These are phyloP conservation scores for Lasioglossum baleicum DNA, from an alignment of 1,140 invertebrate species.

Conservation along the genomic window DNA sequence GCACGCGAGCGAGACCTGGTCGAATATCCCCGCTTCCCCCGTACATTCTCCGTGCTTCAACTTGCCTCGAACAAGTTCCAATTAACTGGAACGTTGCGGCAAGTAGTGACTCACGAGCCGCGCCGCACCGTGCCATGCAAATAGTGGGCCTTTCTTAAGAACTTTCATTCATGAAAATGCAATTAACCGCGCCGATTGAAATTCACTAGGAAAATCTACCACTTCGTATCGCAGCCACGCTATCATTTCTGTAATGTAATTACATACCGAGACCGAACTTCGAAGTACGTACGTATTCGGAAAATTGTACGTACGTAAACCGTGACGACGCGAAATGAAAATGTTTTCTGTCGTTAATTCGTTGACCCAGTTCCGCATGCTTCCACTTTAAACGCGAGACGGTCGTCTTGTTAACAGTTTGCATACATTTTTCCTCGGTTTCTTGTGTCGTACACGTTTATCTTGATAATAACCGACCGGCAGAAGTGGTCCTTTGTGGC, in stretches of 20 bases:
- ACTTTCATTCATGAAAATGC: conserved; percentile 1
- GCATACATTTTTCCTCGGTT: not conserved
- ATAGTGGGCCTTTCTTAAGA: not conserved
- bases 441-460: not conserved
- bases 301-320: too few relatives aligned
- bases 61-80: too few relatives aligned
- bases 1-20: not conserved
- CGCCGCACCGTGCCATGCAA: not conserved
- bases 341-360: not conserved
- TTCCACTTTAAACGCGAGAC: not conserved
- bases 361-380: not conserved
- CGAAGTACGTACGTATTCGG: too few relatives aligned
- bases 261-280: too few relatives aligned
- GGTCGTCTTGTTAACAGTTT: not conserved
- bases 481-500: not conserved
- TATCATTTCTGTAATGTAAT: too few relatives aligned
- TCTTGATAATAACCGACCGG: not conserved
- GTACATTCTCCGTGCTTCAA: too few relatives aligned
- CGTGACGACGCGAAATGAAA: not conserved
- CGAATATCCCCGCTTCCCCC: not conserved
- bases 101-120: not conserved
- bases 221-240: too few relatives aligned
- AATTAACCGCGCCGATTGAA: too few relatives aligned
- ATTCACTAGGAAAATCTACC: too few relatives aligned
- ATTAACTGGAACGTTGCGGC: not conserved